phyloP scores from a whole-genome alignment of 92 coral and sea anemone species.

The Metridium senile region DNA sequence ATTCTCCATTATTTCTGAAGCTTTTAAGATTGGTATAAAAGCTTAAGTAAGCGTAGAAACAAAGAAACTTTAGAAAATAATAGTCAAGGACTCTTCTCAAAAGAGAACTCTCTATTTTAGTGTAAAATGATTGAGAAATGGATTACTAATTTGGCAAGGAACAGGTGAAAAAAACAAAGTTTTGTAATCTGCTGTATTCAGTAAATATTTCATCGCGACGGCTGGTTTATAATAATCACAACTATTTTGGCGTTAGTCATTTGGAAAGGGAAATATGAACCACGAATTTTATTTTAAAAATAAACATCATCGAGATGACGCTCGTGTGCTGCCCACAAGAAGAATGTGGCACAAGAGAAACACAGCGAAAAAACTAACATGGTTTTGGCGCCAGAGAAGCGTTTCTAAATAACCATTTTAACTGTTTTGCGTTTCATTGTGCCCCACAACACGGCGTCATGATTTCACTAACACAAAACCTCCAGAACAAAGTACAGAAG shows the following conservation, averaged over 20 bases:
- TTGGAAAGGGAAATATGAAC: constrained; percentile 21
- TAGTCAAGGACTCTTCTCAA: constrained; percentile 4
- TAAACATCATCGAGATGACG: constrained; percentile 15
- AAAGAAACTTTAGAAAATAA: constrained; percentile 15
- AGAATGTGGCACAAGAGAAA: not conserved
- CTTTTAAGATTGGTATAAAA: constrained; percentile 18
- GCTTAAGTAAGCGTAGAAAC: constrained; percentile 21
- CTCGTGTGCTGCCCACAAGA: not conserved
- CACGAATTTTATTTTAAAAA: constrained; percentile 31
- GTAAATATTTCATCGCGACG: constrained; percentile 46
- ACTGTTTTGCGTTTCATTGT: not conserved
- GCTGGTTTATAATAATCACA: constrained; percentile 9
- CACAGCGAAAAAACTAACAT: too few relatives aligned
- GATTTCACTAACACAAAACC: not conserved
- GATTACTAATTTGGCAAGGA: constrained; percentile 10
- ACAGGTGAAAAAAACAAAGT: constrained; percentile 18
- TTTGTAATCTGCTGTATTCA: constrained; percentile 11
- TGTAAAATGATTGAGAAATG: constrained; percentile 13
- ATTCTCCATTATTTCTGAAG: constrained; percentile 4
- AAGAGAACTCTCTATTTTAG: constrained; percentile 14
- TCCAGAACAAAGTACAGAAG: constrained; percentile 7
- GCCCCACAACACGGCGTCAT: not conserved
- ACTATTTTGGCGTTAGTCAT: constrained; percentile 12
- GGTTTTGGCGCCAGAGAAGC: constrained; percentile 17
- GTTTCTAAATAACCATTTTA: not conserved